These are phyloP conservation scores for Drosophila algonquin DNA, from an alignment of 2,888 invertebrate genomes.

Conservation along the genomic window DNA sequence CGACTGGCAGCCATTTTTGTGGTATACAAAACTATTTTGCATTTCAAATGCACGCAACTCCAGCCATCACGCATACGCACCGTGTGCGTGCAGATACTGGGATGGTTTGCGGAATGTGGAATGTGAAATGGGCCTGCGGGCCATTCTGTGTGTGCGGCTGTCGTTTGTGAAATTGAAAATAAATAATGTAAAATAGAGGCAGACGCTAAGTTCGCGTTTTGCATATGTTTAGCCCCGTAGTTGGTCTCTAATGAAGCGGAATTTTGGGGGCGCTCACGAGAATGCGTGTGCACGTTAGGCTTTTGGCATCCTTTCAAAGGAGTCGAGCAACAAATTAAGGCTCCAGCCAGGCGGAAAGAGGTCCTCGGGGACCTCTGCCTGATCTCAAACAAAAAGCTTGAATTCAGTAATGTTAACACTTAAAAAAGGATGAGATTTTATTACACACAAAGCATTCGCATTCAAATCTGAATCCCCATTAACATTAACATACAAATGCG, in stretches of 20 bases:
- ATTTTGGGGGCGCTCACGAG: slow-evolving; percentile 19
- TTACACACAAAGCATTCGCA: slow-evolving; percentile 52
- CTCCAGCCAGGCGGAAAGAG: slow-evolving; percentile 50
- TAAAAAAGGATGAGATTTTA: slow-evolving; percentile 64
- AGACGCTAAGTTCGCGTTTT: slow-evolving; percentile 34
- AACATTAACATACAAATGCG: slow-evolving; percentile 70
- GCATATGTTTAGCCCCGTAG: slow-evolving; percentile 33
- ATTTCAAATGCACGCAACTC: slow-evolving; percentile 68
- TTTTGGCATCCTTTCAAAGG: slow-evolving; percentile 33
- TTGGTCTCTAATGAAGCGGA: slow-evolving; percentile 52
- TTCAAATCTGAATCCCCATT: slow-evolving; percentile 65
- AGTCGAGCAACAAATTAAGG: slow-evolving; percentile 51
- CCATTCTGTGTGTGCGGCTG: slow-evolving; percentile 27
- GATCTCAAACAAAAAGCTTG: slow-evolving; percentile 47
- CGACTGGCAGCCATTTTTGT: slow-evolving; percentile 62
- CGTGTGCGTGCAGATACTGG: slow-evolving; percentile 24
- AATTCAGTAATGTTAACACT: slow-evolving; percentile 66
- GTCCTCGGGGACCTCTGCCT: slow-evolving; percentile 7
- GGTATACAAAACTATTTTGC: slow-evolving; percentile 71
- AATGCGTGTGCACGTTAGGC: background rate
- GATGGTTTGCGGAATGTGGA: slow-evolving; percentile 23
- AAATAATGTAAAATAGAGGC: slow-evolving; percentile 59
- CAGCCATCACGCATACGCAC: slow-evolving; percentile 60
- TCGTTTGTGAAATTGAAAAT: slow-evolving; percentile 53
- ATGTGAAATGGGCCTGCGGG: slow-evolving; percentile 5